Evolutionary conservation across 2,888 invertebrate genomes (phyloP).

Genomic region (Thymelicus acteon): DNA sequence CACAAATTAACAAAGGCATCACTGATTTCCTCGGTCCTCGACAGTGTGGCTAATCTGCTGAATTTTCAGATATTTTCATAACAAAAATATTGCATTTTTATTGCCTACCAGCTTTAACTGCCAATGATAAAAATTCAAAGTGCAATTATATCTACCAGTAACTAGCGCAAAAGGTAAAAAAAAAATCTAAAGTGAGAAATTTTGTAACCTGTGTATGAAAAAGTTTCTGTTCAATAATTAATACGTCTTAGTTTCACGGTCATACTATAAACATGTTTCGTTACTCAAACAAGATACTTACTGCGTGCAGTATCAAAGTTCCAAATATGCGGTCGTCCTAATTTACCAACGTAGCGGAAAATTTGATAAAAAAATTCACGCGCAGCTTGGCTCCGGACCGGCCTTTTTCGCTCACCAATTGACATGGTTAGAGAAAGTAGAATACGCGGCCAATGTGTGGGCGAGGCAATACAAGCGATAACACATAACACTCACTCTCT

Average conservation of each 20-base stretch:
- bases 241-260: neutral
- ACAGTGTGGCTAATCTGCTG: too few relatives aligned
- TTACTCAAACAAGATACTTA: neutral
- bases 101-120: too few relatives aligned
- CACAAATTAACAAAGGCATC: too few relatives aligned
- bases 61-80: too few relatives aligned
- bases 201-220: too few relatives aligned
- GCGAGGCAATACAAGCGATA: constrained; percentile 59
- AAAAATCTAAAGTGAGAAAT: too few relatives aligned
- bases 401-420: constrained; percentile 71
- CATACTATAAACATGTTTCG: neutral
- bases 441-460: constrained; percentile 70
- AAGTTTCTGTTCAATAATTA: neutral
- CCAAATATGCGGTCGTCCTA: neutral
- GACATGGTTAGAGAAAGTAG: constrained; percentile 72
- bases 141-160: too few relatives aligned
- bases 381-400: constrained; percentile 68
- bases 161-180: too few relatives aligned
- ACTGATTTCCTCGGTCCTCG: too few relatives aligned
- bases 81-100: too few relatives aligned
- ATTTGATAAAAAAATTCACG: constrained; percentile 20
- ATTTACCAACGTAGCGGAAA: constrained; percentile 6
- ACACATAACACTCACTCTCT: neutral
- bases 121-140: too few relatives aligned
- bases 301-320: neutral